Evolutionary conservation across 2,888 invertebrate species (phyloP), one percentile per base, ranked within the genome.

Genomic region (Marronus borbonicus): DNA sequence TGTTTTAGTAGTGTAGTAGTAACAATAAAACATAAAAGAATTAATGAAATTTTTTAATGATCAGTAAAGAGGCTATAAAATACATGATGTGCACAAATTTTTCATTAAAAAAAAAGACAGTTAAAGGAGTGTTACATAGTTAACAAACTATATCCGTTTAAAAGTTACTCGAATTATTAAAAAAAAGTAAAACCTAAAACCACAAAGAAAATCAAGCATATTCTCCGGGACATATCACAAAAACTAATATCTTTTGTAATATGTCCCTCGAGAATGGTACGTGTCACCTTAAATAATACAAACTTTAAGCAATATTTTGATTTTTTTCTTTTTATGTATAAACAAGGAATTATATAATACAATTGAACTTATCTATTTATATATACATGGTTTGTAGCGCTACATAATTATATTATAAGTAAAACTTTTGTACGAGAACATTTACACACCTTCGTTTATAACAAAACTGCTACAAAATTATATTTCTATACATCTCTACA

Each of bases 11-110:
- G 17, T 17, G 17, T 17, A 17, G 17, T 17, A 17, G 17, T 10
- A 10, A 5, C 60, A 77, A 77, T 65, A 58, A 76, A 76, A 76
- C 65, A 65, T 76, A 52, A 76, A 49, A 52, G 1, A 60, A 66
- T 78, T 80, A 79, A 77, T 80, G 77, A 79, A 79, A 80, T 80
- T 44, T 78, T 80, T 79, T 80, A 79, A 78, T 80, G 76, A 72
- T 78, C 70, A 76, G 74, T 78, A 78, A 72, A 72, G 65, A 78
- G 74, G 39, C 77, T 80, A 76, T 78, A 79, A 80, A 80, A 79
- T 80, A 79, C 79, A 80, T 77, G 58, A 31, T 68, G 76, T 80
- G 77, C 76, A 80, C 77, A 78, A 80, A 50, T 72, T 76, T 58
- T 62, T 55, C 17, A 76, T 74, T 76, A 74, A 78, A 80, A 68